A percentile compares a stretch with the other conserved stretches of the same genome.
phyloP scores from a whole-genome alignment of 2,888 invertebrate genomes.

The Beris morrisii region DNA sequence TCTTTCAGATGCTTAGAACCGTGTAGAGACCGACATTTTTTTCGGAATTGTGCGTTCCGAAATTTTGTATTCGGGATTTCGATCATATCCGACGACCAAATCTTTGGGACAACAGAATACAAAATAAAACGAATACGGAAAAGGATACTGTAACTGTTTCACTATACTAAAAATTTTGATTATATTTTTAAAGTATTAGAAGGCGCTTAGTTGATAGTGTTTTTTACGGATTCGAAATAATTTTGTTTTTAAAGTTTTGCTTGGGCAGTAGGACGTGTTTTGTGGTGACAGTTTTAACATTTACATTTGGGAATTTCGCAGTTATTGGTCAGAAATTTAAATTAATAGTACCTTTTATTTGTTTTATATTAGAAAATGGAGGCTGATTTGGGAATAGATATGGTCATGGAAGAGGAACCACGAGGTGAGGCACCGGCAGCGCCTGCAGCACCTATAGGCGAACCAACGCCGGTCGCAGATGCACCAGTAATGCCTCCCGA shows the following conservation, averaged over 20 bases:
- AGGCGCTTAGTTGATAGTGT: not conserved
- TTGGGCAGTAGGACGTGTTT: not conserved
- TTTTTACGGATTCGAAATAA: not conserved
- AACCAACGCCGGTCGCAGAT: too few relatives aligned
- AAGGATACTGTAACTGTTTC: too few relatives aligned
- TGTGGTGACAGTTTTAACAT: slow-evolving; percentile 13
- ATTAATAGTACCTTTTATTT: not conserved
- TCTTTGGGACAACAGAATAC: too few relatives aligned
- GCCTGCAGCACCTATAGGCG: too few relatives aligned
- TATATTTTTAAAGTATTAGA: not conserved
- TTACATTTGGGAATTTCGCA: slow-evolving; percentile 6
- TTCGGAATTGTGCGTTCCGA: too few relatives aligned
- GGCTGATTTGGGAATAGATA: slow-evolving; percentile 9
- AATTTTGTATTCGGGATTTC: too few relatives aligned
- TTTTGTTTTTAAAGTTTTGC: slow-evolving; percentile 21
- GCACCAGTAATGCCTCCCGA: not conserved
- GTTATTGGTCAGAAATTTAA: not conserved
- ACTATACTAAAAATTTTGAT: not conserved
- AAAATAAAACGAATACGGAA: too few relatives aligned
- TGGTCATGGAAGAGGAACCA: not conserved
- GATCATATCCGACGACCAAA: too few relatives aligned
- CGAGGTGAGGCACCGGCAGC: too few relatives aligned
- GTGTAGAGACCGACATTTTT: too few relatives aligned
- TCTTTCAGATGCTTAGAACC: too few relatives aligned
- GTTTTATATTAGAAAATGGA: slow-evolving; percentile 1